Evolutionary conservation across 2,888 invertebrate genomes (phyloP).

Genomic region (Biston betularia): DNA sequence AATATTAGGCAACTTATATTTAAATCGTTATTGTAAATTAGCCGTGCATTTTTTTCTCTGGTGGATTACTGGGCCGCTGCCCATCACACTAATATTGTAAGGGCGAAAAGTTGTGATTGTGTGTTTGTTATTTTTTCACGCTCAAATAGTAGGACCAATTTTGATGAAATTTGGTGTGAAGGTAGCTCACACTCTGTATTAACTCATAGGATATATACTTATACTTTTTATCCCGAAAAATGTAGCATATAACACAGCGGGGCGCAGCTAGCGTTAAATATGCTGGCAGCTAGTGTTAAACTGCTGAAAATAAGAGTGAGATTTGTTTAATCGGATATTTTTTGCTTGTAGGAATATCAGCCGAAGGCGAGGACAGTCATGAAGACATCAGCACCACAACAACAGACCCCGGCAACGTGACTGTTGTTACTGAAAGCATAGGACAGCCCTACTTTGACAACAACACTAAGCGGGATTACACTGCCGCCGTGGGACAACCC

Average conservation of each 20-base stretch:
- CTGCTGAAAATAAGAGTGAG: not conserved
- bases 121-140: no score
- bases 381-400: slow-evolving; percentile 55
- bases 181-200: no score
- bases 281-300: no score
- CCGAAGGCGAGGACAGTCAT: slow-evolving; percentile 60
- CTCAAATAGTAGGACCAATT: no score
- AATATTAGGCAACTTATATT: no score
- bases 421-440: slow-evolving; percentile 86
- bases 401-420: slow-evolving; percentile 57
- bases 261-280: no score
- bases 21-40: not conserved
- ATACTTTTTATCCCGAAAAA: no score
- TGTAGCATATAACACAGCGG: no score
- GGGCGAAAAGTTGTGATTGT: no score
- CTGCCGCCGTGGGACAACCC: slow-evolving; percentile 94
- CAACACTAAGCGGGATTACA: slow-evolving; percentile 92
- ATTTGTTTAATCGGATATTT: not conserved
- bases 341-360: slow-evolving; percentile 64
- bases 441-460: slow-evolving; percentile 95
- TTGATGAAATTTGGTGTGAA: no score
- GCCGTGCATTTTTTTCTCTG: not conserved
- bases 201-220: no score
- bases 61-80: not conserved
- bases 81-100: no score